Evolutionary conservation across 2,113 vertebrate genomes (phyloP), one percentile per base, ranked within the genome.

Genomic region (Tetraodon nigroviridis): DNA sequence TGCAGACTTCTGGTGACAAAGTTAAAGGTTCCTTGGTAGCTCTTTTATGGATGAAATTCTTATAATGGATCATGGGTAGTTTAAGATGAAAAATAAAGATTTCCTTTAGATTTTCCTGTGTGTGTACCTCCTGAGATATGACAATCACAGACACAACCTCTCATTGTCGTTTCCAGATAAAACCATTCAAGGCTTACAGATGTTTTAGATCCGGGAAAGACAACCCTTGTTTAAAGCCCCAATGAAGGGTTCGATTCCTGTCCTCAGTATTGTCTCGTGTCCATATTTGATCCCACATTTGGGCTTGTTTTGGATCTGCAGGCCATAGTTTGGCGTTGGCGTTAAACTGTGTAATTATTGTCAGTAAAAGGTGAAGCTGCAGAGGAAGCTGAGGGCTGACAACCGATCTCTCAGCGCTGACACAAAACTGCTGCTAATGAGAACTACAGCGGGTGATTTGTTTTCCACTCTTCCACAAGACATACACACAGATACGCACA

Each of bases 371-470:
- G 83, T 86, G 81, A 81, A 76, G 67, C 67, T 67, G 69, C 69
- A 60, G 81, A 57, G 46, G 62, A 57, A 61, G 75, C 64, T 6
- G 59, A 62, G 58, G 14, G 52, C 69, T 83, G 85, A 88, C 85
- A 81, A 82, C 80, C 67, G 79, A 87, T 82, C 75, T 82, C 71
- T 69, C 56, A 56, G 73, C 59, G 12, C 78, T 82, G 86, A 89
- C 86, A 89, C 76, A 46, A 72, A 74, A 71, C 59, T 64, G 73
- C 75, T 75, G 75, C 84, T 89, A 89, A 89, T 87, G 86, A 89
- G 84, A 82, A 81, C 56, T 77, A 82, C 84, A 86, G 81, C 67
- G 55, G 81, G 84, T 81, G 82, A 88, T 89, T 86, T 89, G 87
- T 87, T 87, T 81, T 72, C 80, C 69, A 64, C 75, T 76, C 73